Evolutionary conservation across 2,113 vertebrate genomes (phyloP), one percentile per base, ranked within the genome.

Genomic region (Bostrychus sinensis): DNA sequence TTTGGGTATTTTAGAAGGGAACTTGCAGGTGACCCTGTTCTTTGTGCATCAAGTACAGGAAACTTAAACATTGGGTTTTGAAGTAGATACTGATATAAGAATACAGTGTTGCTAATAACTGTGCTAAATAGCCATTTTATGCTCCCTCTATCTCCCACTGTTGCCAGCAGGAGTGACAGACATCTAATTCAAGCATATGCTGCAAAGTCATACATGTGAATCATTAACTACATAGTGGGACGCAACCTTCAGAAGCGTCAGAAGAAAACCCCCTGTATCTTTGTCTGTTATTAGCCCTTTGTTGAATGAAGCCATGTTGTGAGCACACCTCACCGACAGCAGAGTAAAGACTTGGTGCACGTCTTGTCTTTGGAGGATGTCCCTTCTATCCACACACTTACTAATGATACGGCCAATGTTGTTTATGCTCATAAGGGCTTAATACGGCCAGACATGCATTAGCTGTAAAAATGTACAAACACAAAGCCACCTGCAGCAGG

Each of bases 401-500:
- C 51, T 70, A 55, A 81, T 74, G 72, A 83, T 34, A 86, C 78
- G 67, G 65, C 45, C 55, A 45, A 71, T 20, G 58, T n/a, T 87
- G 81, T 86, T 83, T 88, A 69, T 62, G 65, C 65, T 54, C 65
- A 70, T 68, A 46, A 69, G 66, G 70, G 61, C 65, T 78, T 56
- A 74, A 78, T 84, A 46, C 75, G 77, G 66, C 45, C 57, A 74
- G 62, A 66, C 70, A 62, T 39, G 38, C 50, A 39, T 38, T 37
- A 41, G 56, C 30, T 26, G 20, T 45, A 56, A 56, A n/a, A 70
- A 63, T 41, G 67, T 32, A 67, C 67, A 83, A 67, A 70, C 32
- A 69, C 55, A 81, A 58, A 65, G 65, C 88, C 89, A 88, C 81
- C 89, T 89, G 86, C 73, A 70, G 51, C 62, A 70, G 67, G 57